Conservation (phyloP, 2,888 invertebrate genomes). For the Eilema depressum region DNA sequence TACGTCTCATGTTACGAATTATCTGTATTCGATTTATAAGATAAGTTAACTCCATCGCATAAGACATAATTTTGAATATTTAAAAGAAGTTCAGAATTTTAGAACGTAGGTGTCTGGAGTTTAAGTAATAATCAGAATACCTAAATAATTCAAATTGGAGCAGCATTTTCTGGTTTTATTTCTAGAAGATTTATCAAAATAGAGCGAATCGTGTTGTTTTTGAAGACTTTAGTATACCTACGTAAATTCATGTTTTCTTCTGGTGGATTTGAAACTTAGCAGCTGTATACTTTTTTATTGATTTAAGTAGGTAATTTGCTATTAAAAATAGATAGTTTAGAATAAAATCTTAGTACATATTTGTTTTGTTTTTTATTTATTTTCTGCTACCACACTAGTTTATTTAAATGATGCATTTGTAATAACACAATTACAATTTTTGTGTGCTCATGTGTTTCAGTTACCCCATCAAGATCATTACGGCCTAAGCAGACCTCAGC, state of each 20-base stretch:
- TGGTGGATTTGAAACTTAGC: not conserved
- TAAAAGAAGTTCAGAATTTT: slow-evolving; percentile 23
- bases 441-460: too few species aligned
- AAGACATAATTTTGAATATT: slow-evolving; percentile 51
- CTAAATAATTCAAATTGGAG: slow-evolving; percentile 52
- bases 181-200: slow-evolving; percentile 29
- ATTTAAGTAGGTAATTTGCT: not conserved
- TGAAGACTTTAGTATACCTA: not conserved
- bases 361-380: not conserved
- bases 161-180: slow-evolving; percentile 36
- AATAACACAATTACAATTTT: too few species aligned
- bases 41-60: slow-evolving; percentile 36
- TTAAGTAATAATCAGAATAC: slow-evolving; percentile 38
- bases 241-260: not conserved
- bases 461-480: too few species aligned
- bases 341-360: not conserved
- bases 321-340: not conserved
- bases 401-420: not conserved
- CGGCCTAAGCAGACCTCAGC: not conserved
- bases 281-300: not conserved
- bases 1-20: slow-evolving; percentile 50
- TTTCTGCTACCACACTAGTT: not conserved
- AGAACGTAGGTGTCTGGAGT: slow-evolving; percentile 48
- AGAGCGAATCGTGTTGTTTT: slow-evolving; percentile 7
- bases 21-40: slow-evolving; percentile 42